phyloP scores from a whole-genome alignment of 2,797 vertebrate species.

The Phoebastria nigripes region DNA sequence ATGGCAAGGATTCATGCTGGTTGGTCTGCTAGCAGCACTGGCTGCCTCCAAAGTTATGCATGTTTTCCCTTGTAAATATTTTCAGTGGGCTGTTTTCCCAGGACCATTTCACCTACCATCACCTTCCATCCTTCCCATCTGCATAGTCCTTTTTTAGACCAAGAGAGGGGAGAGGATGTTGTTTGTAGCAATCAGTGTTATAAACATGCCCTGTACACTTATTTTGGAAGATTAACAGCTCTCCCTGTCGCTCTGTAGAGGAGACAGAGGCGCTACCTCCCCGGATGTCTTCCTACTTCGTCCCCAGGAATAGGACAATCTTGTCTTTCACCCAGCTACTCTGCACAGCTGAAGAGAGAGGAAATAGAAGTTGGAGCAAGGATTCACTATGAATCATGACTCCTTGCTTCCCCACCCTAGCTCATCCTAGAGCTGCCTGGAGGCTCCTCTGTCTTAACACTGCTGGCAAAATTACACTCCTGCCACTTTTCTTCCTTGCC shows the following conservation, averaged over 20 bases:
- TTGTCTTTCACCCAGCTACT: background rate
- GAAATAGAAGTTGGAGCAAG: background rate
- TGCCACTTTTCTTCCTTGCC: background rate
- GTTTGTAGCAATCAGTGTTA: background rate
- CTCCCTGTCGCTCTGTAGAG: background rate
- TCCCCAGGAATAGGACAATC: background rate
- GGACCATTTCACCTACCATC: background rate
- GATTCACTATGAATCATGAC: background rate
- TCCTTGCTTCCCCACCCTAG: background rate
- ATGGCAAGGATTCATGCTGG: background rate
- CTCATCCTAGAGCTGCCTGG: background rate
- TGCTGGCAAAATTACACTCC: background rate
- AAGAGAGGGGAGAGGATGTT: background rate
- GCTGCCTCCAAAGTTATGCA: background rate
- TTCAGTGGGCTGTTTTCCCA: slow-evolving; percentile 8
- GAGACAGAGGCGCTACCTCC: background rate
- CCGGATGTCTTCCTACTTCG: background rate
- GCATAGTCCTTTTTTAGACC: background rate
- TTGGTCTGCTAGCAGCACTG: background rate
- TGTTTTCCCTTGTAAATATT: slow-evolving; percentile 34
- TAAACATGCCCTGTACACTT: background rate
- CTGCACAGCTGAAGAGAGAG: background rate
- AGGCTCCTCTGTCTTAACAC: background rate
- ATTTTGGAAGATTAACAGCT: background rate
- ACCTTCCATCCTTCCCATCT: background rate